Base-by-base conservation (phyloP, 2,888 invertebrate species). In the Ametastegia equiseti region DNA sequence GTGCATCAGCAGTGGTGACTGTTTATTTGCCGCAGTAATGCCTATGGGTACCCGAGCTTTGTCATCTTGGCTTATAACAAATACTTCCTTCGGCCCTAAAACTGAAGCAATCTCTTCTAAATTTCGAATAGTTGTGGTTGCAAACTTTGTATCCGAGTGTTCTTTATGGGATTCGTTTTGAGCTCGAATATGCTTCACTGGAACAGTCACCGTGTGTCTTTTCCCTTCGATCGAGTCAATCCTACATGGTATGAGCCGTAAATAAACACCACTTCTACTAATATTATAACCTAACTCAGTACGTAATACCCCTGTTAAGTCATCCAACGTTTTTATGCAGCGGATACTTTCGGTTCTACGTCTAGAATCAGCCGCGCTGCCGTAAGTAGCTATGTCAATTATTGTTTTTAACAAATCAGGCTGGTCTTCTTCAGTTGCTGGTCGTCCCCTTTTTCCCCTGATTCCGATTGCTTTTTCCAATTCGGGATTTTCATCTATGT, bases 21-120 rank as follows among this genome's bases (percentile, higher is more conserved):
- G 89, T 45, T 86, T 84, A 42, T 86, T 84, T 5, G 86, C 89
- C 2, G 88, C 88, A 33, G 86, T 81, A 19, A 87, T 42, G 33
- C 89, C 87, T 27, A 89, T 82, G 6, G 87, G 85, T 13, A 90
- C 85, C 75, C 86, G 23, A n/a, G 85, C 85, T 80, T 88, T 86
- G 57, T 86, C 84, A 80, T 86, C 85, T 78, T 87, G 82, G 65
- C 71, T 36, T n/a, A 83, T 36, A 39, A 67, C 67, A 33, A 47
- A 47, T 45, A 80, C 80, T 27, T 86, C 81, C 67, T 63, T 63
- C 2, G 84, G 83, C 13, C 86, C 87, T 11, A 87, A 57, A 33
- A 88, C 33, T 0, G 82, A 81, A 47, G 86, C 83, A 9, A 88
- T 54, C 47, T 87, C 84, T 71, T 86, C 82, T 45, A 88, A 63